Evolutionary conservation across 2,797 vertebrate species (phyloP).

Genomic region (Xiphorhynchus erythropygius): DNA sequence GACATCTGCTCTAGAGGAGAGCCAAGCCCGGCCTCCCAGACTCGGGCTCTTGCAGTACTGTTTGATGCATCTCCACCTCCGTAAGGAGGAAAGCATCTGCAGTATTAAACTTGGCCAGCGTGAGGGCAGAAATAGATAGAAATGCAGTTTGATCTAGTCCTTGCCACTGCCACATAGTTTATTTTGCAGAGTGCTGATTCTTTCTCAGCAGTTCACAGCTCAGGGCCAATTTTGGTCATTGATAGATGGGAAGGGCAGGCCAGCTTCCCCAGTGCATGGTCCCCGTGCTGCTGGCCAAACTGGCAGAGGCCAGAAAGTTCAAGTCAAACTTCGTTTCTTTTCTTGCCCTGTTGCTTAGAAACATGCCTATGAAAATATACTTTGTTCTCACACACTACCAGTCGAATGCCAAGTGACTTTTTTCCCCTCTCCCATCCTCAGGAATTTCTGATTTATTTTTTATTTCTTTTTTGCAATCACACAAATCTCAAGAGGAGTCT

Average conservation of each 20-base stretch:
- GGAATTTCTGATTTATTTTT: conserved; percentile 65
- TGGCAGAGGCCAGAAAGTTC: conserved; percentile 70
- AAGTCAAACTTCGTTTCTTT: conserved; percentile 72
- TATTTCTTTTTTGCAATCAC: conserved; percentile 35
- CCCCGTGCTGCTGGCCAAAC: conserved; percentile 57
- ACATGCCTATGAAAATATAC: conserved; percentile 74
- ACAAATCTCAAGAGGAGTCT: conserved; percentile 19
- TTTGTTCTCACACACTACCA: conserved; percentile 65
- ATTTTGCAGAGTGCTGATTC: conserved; percentile 50
- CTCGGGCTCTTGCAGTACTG: background rate
- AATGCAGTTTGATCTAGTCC: conserved; percentile 36
- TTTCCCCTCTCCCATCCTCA: conserved; percentile 51
- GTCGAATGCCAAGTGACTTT: conserved; percentile 53
- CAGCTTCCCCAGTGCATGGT: conserved; percentile 29
- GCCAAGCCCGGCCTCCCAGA: background rate
- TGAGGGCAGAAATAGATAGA: conserved; percentile 40
- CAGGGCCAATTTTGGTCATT: conserved; percentile 69
- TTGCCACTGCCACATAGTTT: conserved; percentile 15
- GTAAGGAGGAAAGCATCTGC: conserved; percentile 17
- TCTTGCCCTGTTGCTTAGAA: conserved; percentile 72
- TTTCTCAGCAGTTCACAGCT: background rate
- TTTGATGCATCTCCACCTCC: background rate
- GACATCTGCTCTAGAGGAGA: background rate
- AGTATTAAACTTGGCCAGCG: background rate
- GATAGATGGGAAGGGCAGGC: conserved; percentile 45